Evolutionary conservation across 2,888 invertebrate species (phyloP), one percentile per base, ranked within the genome.

Genomic region (Galerucella pusilla): DNA sequence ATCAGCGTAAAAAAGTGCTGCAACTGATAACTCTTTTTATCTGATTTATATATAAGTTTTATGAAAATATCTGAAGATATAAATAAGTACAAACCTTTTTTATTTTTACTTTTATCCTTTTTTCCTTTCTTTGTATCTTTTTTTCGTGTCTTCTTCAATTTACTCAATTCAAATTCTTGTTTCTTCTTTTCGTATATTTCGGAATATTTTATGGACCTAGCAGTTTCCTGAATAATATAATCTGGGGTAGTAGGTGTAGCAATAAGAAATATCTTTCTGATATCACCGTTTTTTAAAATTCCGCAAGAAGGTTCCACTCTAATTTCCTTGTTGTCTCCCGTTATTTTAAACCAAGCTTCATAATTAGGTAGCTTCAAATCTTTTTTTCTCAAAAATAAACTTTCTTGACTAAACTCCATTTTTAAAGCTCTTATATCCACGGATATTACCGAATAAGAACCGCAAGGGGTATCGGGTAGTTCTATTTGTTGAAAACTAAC

Each of bases 241-340:
- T 80, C 67, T 1, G 81, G 79, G 6, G 77, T 68, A 7, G 64
- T 72, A 5, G 82, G 83, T 60, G 75, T 75, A 6, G 75, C 80
- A 35, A 81, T 61, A 59, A 83, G 66, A 28, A 73, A 74, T 10
- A 83, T 66, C 75, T 81, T 81, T 25, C 70, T 75, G 2, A 57
- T 25, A 80, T 81, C 68, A 64, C 83, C 83, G 20, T 75, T 74
- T 71, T 69, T 77, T 52, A 83, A 61, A 25, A 74, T 70, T 2
- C 82, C 82, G 76, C 83, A 83, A 16, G 73, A 78, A 3, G 83
- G 83, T 68, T 82, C 81, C 4, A 82, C 71, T 25, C 46, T 72
- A 12, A 83, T 76, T 61, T 81, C 79, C 0, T 77, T 46, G 60
- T 76, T 79, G 46, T 75, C 78, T 10, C 79, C 79, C 12, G 71